Evolutionary conservation across 2,113 vertebrate genomes (phyloP).

Genomic region (Lonchura striata): DNA sequence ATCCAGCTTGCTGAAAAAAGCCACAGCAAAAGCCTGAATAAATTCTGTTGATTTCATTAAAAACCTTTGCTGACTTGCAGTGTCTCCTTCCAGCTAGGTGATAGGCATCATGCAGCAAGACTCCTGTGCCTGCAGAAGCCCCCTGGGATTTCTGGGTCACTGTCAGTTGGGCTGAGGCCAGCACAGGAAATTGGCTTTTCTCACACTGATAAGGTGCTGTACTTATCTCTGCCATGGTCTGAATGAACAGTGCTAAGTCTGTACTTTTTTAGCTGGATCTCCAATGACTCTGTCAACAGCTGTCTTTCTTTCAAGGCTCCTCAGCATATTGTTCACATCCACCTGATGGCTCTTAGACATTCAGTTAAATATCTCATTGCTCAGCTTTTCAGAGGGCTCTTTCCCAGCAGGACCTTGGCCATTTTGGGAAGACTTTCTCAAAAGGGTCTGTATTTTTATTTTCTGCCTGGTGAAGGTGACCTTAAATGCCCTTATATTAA

Average conservation of each 20-base stretch:
- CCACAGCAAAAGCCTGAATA: background rate
- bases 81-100: background rate
- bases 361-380: background rate
- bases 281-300: background rate
- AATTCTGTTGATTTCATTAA: background rate
- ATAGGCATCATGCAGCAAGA: background rate
- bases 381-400: background rate
- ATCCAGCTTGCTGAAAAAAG: background rate
- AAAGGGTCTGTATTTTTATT: background rate
- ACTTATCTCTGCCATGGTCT: background rate
- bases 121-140: background rate
- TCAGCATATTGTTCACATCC: background rate
- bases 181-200: background rate
- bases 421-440: background rate
- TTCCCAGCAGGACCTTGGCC: background rate
- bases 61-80: background rate
- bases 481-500: background rate
- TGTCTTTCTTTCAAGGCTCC: background rate
- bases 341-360: background rate
- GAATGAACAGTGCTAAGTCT: background rate
- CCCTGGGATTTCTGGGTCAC: background rate
- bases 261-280: background rate
- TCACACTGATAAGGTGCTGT: background rate
- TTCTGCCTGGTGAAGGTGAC: background rate
- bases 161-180: accelerated